phyloP scores from a whole-genome alignment of 2,888 invertebrate species.

The Melieria omissa region DNA sequence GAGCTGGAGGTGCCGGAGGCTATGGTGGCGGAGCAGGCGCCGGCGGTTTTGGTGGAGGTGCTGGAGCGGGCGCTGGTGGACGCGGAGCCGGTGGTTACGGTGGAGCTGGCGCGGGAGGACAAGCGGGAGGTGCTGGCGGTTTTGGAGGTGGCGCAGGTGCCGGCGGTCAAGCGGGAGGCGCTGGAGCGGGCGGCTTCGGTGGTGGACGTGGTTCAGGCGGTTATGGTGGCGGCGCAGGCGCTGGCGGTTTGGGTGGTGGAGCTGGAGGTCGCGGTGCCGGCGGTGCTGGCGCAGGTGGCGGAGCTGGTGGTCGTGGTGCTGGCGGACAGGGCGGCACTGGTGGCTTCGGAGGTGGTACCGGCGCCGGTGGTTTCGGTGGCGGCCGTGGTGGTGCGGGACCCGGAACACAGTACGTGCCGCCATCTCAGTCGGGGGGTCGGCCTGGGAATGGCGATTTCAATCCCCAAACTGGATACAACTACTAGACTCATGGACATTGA shows the following conservation, averaged over 20 bases:
- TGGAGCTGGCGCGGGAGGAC: slow-evolving; percentile 42
- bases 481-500: slow-evolving; percentile 54
- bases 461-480: slow-evolving; percentile 68
- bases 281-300: slow-evolving; percentile 46
- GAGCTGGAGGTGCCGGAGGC: slow-evolving; percentile 34
- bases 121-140: slow-evolving; percentile 24
- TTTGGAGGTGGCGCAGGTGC: slow-evolving; percentile 37
- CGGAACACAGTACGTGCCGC: slow-evolving; percentile 52
- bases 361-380: slow-evolving; percentile 44
- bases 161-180: slow-evolving; percentile 41
- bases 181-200: slow-evolving; percentile 52
- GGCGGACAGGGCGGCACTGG: slow-evolving; percentile 49
- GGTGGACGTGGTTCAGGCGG: slow-evolving; percentile 48
- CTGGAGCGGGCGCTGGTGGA: slow-evolving; percentile 29
- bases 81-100: slow-evolving; percentile 41
- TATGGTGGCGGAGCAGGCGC: slow-evolving; percentile 29
- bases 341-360: slow-evolving; percentile 53
- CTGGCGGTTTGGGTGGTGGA: slow-evolving; percentile 42
- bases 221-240: slow-evolving; percentile 42
- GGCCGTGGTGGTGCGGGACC: slow-evolving; percentile 35
- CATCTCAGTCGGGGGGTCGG: slow-evolving; percentile 40
- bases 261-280: slow-evolving; percentile 44
- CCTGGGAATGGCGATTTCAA: slow-evolving; percentile 65
- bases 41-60: slow-evolving; percentile 38
- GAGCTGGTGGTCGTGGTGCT: slow-evolving; percentile 40